Base-by-base conservation (phyloP, 2,888 invertebrate species). In the Lymantria dispar region DNA sequence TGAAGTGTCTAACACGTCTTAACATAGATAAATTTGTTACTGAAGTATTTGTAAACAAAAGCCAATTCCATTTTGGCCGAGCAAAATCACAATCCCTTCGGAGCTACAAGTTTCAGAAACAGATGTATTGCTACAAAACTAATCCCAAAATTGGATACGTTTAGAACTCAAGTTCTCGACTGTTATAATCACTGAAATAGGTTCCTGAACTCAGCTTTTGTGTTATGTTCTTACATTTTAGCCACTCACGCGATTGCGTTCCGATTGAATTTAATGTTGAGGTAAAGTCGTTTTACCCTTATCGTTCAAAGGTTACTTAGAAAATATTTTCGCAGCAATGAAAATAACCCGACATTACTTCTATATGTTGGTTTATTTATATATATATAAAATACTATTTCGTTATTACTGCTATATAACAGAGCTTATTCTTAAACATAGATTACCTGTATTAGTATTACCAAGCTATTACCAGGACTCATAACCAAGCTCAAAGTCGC, bases 131-230 rank as follows among this genome's bases (percentile, higher is more conserved):
- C 57, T 42, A 29, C 13, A 22, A 54, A 66, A 64, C 54, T 60
- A 63, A 63, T 67, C 61, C 60, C 48, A 47, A 60, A 67, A 68
- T 67, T 54, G 63, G 56, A 52, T 52, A 50, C 50, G 45, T 49
- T 47, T 41, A 55, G 49, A 33, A 50, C 43, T 49, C 5, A 29
- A 46, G 57, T 30, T 14, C n/a, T 15, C 47, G 31, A 15, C 29
- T 30, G 46, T 50, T 49, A 42, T 49, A 52, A 54, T 58, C 45
- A 49, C n/a, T 37, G 40, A 36, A 40, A 48, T 60, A 52, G 39
- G 42, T 52, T 40, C 41, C 33, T 48, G 46, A 45, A 37, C 14
- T 43, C 43, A 52, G 13, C 43, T 52, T 37, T 47, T 15, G 29
- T 11, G 22, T 10, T 53, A 50, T 48, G 46, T 48, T 44, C 15